Conservation (phyloP, 1,140 invertebrate genomes). For the Meloidogyne exigua region DNA sequence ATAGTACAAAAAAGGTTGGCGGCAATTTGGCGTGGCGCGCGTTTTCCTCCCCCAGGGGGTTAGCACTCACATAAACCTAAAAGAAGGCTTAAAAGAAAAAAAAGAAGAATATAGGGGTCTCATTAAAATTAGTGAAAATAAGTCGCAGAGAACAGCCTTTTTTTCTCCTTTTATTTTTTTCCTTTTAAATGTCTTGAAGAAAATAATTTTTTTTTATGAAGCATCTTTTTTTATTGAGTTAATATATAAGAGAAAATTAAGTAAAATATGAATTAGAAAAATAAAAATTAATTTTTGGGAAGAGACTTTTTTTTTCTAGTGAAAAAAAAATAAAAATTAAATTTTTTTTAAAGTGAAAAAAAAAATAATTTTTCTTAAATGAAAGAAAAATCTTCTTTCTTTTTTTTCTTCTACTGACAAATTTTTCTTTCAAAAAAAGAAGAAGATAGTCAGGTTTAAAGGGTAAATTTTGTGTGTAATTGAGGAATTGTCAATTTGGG, state of each 20-base stretch:
- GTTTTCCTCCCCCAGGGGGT: background rate
- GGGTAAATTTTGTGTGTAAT: background rate
- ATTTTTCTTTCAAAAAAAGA: background rate
- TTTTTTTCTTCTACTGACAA: too few species aligned
- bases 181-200: background rate
- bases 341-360: background rate
- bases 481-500: slow-evolving; percentile 4
- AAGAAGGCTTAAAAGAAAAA: background rate
- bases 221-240: slow-evolving; percentile 3
- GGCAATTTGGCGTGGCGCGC: background rate
- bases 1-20: background rate
- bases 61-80: background rate
- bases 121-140: slow-evolving; percentile 4
- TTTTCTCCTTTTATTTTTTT: background rate
- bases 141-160: background rate
- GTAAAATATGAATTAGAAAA: background rate
- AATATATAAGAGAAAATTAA: background rate
- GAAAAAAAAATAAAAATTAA: background rate
- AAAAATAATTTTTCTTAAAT: too few species aligned
- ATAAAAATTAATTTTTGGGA: too few species aligned
- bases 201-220: background rate
- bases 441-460: background rate
- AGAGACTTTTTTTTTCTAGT: background rate
- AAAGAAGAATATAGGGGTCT: background rate
- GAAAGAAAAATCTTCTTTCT: too few species aligned